These are phyloP conservation scores for Nycticorax nycticorax DNA, from an alignment of 2,113 vertebrate species.

Conservation along the genomic window DNA sequence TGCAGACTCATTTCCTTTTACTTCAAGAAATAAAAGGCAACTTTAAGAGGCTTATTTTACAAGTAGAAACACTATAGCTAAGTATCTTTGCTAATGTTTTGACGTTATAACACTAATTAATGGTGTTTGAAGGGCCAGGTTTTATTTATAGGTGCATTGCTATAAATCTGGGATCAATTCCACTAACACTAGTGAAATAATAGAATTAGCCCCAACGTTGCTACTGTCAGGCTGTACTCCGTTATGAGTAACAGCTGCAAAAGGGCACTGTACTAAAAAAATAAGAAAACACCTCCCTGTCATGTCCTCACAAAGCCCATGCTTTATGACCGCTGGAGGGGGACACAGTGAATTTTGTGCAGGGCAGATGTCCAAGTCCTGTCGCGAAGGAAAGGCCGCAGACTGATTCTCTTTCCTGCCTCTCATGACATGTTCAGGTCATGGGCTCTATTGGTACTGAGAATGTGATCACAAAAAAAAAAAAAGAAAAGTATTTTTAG, in stretches of 20 bases:
- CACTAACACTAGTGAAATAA: constrained; percentile 5
- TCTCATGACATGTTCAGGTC: background rate
- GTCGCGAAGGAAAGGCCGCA: background rate
- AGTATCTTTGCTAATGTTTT: constrained; percentile 55
- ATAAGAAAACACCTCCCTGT: constrained; percentile 18
- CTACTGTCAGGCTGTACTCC: constrained; percentile 15
- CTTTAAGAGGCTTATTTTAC: constrained; percentile 26
- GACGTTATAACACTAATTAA: constrained; percentile 53
- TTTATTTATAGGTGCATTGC: constrained; percentile 52
- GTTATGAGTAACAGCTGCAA: constrained; percentile 29
- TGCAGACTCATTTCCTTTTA: constrained; percentile 1
- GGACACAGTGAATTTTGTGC: background rate
- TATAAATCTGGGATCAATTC: constrained; percentile 60
- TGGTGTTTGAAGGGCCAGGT: constrained; percentile 25
- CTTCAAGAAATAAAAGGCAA: background rate
- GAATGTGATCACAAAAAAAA: background rate
- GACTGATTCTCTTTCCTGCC: background rate
- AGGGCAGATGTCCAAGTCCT: background rate
- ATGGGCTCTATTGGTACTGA: background rate
- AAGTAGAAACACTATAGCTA: constrained; percentile 48
- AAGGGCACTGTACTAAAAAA: constrained; percentile 8
- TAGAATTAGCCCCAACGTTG: constrained; percentile 14
- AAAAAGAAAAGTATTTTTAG: background rate
- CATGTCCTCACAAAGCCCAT: background rate
- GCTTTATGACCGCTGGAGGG: background rate